Evolutionary conservation across 2,888 invertebrate genomes (phyloP), one percentile per base, ranked within the genome.

Genomic region (Eubasilissa splendida): DNA sequence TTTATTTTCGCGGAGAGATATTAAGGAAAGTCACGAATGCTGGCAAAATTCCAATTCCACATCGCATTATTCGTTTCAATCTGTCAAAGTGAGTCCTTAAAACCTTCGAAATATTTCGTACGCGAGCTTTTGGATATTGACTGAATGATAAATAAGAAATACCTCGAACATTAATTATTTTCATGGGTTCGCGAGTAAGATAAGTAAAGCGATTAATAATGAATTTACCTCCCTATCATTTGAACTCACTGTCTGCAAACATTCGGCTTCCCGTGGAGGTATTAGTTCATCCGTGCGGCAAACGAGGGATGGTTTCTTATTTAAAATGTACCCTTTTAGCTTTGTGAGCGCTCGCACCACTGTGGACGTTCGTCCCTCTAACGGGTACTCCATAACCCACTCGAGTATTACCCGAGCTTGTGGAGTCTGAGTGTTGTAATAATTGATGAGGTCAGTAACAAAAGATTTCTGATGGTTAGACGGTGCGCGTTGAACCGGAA

Each of bases 361-460:
- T 53, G 70, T 52, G 70, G 22, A 9, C n/a, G 22, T 70, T 22
- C 22, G 63, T 63, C 63, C 63, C 33, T 63, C 22, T 22, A 11
- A 22, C 63, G 63, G 42, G 42, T 22, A 54, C 71, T 66, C 42
- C 66, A 66, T 66, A 66, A 66, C 22, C 71, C 71, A 22, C 53
- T 56, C 71, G n/a, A 63, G 63, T n/a, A 4, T 63, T 63, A 7
- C 63, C 63, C 1, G 33, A 7, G 63, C 22, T 63, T 12, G 33
- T 22, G 22, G 22, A 22, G 52, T 65, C 8, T 9, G 73, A 33
- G 42, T 33, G 14, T 58, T 73, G 73, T 12, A 73, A 73, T 73
- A 73, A 73, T 73, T 73, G 73, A 73, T 58, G 58, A 73, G 56
- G 56, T 73, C 59, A 73, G 33, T 33, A 73, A 73, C 73, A 73